A percentile compares a stretch with the other conserved stretches of the same genome.
phyloP scores from a whole-genome alignment of 2,888 invertebrate genomes.

The Lochmaea capreae region DNA sequence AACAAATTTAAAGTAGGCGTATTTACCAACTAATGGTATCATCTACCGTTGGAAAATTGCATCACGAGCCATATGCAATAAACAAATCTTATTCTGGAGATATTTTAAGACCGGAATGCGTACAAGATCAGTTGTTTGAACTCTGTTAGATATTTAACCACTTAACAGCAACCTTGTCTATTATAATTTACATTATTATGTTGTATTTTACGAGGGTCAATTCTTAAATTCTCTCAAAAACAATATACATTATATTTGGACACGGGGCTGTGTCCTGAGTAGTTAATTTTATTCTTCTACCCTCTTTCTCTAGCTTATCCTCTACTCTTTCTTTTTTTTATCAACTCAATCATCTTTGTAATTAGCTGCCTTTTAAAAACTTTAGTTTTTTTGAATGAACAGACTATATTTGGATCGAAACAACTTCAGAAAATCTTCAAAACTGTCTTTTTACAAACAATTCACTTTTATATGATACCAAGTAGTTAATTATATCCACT shows the following conservation, averaged over 20 bases:
- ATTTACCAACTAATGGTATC: neutral
- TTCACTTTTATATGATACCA: too few relatives aligned
- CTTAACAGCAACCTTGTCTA: constrained; percentile 24
- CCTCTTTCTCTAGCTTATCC: too few relatives aligned
- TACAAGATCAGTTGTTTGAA: constrained; percentile 11
- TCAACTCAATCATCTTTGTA: too few relatives aligned
- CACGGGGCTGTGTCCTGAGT: too few relatives aligned
- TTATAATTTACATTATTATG: constrained; percentile 19
- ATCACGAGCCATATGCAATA: constrained; percentile 25
- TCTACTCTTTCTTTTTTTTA: too few relatives aligned
- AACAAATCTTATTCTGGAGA: constrained; percentile 26
- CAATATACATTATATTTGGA: neutral
- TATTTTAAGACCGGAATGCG: constrained; percentile 26
- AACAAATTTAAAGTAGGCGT: constrained; percentile 9
- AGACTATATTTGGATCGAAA: too few relatives aligned
- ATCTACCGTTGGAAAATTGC: constrained; percentile 20
- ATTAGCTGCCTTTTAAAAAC: too few relatives aligned
- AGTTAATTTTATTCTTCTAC: too few relatives aligned
- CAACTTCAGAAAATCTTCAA: too few relatives aligned
- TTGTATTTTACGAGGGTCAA: neutral
- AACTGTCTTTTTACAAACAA: too few relatives aligned
- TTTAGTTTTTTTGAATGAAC: too few relatives aligned
- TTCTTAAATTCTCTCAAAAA: neutral
- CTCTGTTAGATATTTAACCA: constrained; percentile 27
- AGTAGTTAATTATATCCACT: too few relatives aligned